Evolutionary conservation across 2,113 vertebrate species (phyloP), one percentile per base, ranked within the genome.

Genomic region (Baryphthengus martii): DNA sequence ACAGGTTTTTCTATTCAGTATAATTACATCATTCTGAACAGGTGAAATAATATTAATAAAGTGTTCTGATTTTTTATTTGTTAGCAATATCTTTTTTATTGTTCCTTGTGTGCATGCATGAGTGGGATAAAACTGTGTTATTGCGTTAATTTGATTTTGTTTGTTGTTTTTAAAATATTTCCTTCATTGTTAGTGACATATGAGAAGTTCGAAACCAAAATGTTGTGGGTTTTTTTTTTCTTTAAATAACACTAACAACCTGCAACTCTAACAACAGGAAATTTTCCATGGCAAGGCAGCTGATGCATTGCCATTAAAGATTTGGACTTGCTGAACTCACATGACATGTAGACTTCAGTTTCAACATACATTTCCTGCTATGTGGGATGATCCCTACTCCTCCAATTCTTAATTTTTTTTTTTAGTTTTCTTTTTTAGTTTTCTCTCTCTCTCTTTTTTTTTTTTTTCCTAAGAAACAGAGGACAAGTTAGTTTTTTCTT

Each of bases 261-360:
- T 94, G 87, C n/a, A 94, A 47, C 50, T 92, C 44, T 78, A 87
- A 77, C 85, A 78, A 56, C 42, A 88, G 58, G 12, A 55, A 74
- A 61, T 79, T 88, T 81, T 88, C 35, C 59, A 56, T 29, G 40
- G 24, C 59, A 74, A 88, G 37, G 45, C 56, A 93, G 23, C 42
- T 84, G 89, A 95, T 77, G 68, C 37, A 73, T 93, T 95, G 47
- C 58, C 86, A 89, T 95, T 95, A 85, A 94, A 66, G 59, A 55
- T 63, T 91, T 91, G 80, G 89, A 76, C 85, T 92, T 85, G 13
- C 11, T 95, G 88, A 96, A 92, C 81, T 86, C 52, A 25, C 76
- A 79, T 20, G 55, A 73, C 81, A 80, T 14, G 13, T 23, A 80
- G 24, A 61, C n/a, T 75, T 94, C 67, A 78, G 49, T 81, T 96